Percentiles rank a stretch among this genome's conserved stretches.
Evolutionary conservation across 2,888 invertebrate genomes (phyloP).

Genomic region (Oasisia sp.): DNA sequence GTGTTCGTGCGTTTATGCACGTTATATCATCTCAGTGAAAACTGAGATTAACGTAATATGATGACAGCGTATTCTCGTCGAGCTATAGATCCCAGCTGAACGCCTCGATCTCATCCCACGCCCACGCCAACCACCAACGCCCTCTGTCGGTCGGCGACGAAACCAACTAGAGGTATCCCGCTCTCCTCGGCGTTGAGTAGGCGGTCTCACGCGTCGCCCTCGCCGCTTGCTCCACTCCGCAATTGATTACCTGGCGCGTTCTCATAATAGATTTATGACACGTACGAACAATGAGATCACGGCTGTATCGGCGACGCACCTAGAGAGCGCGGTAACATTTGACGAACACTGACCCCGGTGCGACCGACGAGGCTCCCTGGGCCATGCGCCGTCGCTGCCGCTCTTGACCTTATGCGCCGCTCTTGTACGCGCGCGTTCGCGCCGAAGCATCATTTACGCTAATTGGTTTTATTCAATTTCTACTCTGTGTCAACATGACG

Average conservation of each 20-base stretch:
- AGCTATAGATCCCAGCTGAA: neutral
- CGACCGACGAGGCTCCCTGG: neutral
- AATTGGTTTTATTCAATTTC: neutral
- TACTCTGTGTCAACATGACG: neutral
- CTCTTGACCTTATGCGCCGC: neutral
- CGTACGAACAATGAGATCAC: constrained; percentile 10
- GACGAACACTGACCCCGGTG: neutral
- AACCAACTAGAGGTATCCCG: neutral
- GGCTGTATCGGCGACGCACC: neutral
- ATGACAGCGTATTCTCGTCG: neutral
- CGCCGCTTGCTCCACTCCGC: neutral
- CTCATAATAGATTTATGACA: constrained; percentile 17
- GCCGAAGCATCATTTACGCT: neutral
- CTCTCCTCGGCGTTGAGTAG: neutral
- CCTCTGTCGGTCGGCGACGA: neutral
- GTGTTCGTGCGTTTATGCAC: too few species aligned
- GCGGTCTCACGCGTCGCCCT: neutral
- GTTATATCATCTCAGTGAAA: too few species aligned
- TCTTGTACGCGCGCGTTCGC: neutral
- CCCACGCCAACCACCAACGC: neutral
- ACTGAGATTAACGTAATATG: neutral
- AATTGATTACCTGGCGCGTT: constrained; percentile 3
- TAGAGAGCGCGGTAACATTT: neutral
- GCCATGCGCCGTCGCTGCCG: neutral
- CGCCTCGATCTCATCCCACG: neutral